Evolutionary conservation across 2,113 vertebrate genomes (phyloP).

Genomic region (Corvus hawaiiensis): DNA sequence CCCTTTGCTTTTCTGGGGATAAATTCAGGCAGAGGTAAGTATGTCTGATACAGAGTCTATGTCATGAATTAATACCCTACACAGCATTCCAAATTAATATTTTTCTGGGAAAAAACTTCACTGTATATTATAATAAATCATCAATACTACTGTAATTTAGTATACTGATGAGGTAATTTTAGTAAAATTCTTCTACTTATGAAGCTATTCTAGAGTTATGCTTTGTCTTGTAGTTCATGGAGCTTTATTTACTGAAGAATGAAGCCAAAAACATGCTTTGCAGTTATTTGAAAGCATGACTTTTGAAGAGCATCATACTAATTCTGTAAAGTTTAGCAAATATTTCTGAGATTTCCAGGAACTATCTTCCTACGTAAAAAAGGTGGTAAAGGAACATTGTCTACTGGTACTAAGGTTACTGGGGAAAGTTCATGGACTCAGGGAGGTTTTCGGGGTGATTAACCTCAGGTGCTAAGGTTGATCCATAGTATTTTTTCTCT

Average conservation of each 20-base stretch:
- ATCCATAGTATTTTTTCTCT: neutral
- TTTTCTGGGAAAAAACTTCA: neutral
- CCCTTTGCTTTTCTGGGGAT: neutral
- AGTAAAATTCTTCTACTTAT: neutral
- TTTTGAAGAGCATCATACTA: neutral
- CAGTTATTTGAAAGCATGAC: neutral
- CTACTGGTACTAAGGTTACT: neutral
- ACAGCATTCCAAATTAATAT: neutral
- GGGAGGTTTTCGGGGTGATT: neutral
- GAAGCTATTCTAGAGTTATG: neutral
- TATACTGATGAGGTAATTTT: neutral
- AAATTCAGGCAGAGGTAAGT: neutral
- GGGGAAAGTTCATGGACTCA: neutral
- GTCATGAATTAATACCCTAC: neutral
- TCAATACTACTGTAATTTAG: neutral
- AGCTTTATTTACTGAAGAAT: neutral
- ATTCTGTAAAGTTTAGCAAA: neutral
- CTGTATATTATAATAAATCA: neutral
- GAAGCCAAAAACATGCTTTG: neutral
- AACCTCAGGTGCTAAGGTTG: neutral
- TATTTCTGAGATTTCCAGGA: neutral
- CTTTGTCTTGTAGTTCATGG: neutral
- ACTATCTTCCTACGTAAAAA: neutral
- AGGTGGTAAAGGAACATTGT: neutral
- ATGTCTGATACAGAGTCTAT: neutral